Base-by-base conservation (phyloP, 2,113 vertebrate genomes). In the Pachycephala philippinensis region DNA sequence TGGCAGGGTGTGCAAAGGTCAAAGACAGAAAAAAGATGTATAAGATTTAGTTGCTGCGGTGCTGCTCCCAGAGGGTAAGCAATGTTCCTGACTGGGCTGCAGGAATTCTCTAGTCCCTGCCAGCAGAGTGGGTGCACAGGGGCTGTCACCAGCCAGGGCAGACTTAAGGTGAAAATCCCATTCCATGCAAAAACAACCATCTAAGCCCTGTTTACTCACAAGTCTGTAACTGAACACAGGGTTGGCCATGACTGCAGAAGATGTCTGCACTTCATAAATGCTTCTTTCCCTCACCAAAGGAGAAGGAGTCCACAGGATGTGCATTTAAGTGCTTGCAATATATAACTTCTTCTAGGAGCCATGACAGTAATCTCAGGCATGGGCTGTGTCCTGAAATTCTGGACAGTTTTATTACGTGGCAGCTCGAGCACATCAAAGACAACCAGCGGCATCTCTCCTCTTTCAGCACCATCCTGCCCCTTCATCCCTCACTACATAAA, bases 331-430 rank as follows among this genome's bases (percentile, higher is more conserved):
- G 71, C 71, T 93, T 72, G 57, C 71, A 93, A 95, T 94, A 69
- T 79, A 44, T 88, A 80, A 69, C 30, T 72, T 85, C 61, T 88
- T 79, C 31, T 61, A 61, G 83, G 66, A 90, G 31, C 75, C 14
- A 7, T 80, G 85, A 83, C 90, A 96, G 90, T 85, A 86, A 88
- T 93, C 78, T 82, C 50, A 90, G 85, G 59, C 90, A 83, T 84
- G 85, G 63, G 84, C 79, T 94, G 40, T 83, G n/a, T 94, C 85
- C 82, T 83, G 88, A 90, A 83, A 85, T 88, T 47, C 53, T 57
- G 59, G 90, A 77, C 90, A 83, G 85, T 88, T 97, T 96, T 94
- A 96, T 93, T 88, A 86, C 0, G 3, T 83, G 78, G 78, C 88
- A 61, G 53, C 64, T 39, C 35, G 15, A 93, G 57, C 74, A 88